Conservation (phyloP, 2,797 vertebrate genomes). For the Oryzias sinensis region DNA sequence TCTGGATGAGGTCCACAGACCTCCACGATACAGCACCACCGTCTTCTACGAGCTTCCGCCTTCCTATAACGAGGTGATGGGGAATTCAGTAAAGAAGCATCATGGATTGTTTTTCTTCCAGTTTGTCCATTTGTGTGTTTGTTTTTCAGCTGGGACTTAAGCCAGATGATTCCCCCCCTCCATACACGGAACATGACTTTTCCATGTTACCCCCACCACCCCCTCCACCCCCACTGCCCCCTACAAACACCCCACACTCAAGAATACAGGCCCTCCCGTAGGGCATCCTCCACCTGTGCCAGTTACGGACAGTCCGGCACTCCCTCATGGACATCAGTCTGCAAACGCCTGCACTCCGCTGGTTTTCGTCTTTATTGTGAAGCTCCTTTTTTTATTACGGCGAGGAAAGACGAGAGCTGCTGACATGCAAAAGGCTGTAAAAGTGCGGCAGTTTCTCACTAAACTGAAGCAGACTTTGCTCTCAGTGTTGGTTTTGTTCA, state of each 20-base stretch:
- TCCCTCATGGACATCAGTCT: conserved; percentile 11
- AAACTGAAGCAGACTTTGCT: no score
- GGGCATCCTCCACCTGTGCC: not conserved
- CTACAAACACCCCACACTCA: conserved; percentile 14
- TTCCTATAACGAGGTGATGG: conserved; percentile 62
- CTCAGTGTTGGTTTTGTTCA: no score
- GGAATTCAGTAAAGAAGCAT: not conserved
- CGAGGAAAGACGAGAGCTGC: no score
- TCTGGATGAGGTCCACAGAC: conserved; percentile 1
- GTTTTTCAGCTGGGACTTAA: conserved; percentile 61
- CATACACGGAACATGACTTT: conserved; percentile 50
- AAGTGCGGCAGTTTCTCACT: no score
- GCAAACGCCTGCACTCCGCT: conserved; percentile 1
- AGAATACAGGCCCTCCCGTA: conserved; percentile 20
- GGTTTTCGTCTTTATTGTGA: conserved; percentile 1
- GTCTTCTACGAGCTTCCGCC: conserved; percentile 50
- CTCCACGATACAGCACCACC: conserved; percentile 39
- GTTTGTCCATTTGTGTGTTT: not conserved
- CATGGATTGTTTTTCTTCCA: not conserved
- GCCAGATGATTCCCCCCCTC: conserved; percentile 63
- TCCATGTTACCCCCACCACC: conserved; percentile 29
- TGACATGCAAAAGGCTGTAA: no score
- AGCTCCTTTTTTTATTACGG: conserved; percentile 9
- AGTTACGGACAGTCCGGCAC: conserved; percentile 25
- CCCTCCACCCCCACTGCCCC: conserved; percentile 4